Base-by-base conservation (phyloP, 2,888 invertebrate species). In the Nebria salina region DNA sequence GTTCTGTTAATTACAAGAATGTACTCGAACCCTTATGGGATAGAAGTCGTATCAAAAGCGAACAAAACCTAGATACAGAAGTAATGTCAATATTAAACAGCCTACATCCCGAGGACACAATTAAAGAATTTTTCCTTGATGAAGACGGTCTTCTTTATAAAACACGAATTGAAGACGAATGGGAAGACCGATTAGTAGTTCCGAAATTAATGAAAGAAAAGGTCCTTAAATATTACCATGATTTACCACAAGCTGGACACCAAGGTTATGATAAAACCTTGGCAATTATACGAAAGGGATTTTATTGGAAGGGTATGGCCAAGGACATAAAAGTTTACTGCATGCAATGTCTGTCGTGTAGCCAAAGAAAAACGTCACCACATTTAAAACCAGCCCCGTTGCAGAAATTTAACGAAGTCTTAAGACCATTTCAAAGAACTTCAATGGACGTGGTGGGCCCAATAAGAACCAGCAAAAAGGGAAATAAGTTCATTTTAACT, bases 391-490 rank as follows among this genome's bases (percentile, higher is more conserved):
- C 83, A 65, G 83, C 83, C n/a, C 84, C 84, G 6, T 54, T 85
- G 25, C 85, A 84, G 74, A 70, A 65, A 13, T 83, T 85, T 70
- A 83, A 84, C 5, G 25, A 83, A 66, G 78, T 82, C 0, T 20
- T 75, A 4, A 64, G 34, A 34, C 84, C 85, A 9, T 85, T 85
- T 76, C 83, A 85, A 70, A 74, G 84, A 26, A 82, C 83, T 4
- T 76, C 83, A n/a, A 81, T 86, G 83, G 85, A 86, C 73, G 83
- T 87, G 13, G 85, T 85, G 0, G 86, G 86, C 5, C 86, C 85
- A 1, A 75, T 86, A 20, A 79, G 82, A 5, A 82, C 74, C 2
- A 83, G 85, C 7, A 4, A 75, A 1, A 66, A 75, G 2, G 85
- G 85, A 42, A 85, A 85, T 76, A 83, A 83, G 64, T 86, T 85